These are phyloP conservation scores for Harpalus rubripes DNA, from an alignment of 2,888 invertebrate genomes.

Conservation along the genomic window DNA sequence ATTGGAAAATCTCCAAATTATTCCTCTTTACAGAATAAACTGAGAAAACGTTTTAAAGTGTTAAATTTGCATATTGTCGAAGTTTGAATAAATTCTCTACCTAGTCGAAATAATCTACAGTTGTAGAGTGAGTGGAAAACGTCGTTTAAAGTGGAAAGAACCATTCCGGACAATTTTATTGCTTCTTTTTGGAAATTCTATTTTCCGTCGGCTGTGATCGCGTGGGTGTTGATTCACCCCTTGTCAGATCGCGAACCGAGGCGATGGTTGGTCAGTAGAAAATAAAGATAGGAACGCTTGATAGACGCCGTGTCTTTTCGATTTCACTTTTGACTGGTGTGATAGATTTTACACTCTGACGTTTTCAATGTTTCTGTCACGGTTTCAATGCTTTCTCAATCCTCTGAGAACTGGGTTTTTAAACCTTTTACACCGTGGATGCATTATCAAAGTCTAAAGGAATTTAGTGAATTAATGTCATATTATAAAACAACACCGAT, in stretches of 20 bases:
- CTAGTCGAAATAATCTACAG: not conserved
- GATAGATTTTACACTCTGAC: constrained; percentile 38
- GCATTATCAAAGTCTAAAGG: not conserved
- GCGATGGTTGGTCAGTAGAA: constrained; percentile 17
- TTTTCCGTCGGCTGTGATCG: constrained; percentile 3
- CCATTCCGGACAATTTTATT: constrained; percentile 22
- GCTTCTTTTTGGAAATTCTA: constrained; percentile 23
- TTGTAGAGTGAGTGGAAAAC: not conserved
- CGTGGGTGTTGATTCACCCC: not conserved
- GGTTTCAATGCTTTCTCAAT: not conserved
- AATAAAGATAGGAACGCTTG: constrained; percentile 16
- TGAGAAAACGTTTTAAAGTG: not conserved
- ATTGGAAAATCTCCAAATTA: no score
- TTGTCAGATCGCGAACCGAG: constrained; percentile 12
- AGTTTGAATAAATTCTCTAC: not conserved
- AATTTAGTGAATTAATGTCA: no score
- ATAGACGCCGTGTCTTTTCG: constrained; percentile 30
- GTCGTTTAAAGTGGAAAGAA: not conserved
- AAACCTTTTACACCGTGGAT: not conserved
- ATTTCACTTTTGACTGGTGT: constrained; percentile 40
- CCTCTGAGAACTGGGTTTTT: not conserved
- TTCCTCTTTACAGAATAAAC: no score
- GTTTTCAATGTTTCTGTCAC: constrained; percentile 7
- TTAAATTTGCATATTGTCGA: not conserved
- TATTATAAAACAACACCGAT: no score